These are phyloP conservation scores for Limnephilus auricula DNA, from an alignment of 2,888 invertebrate species.

Conservation along the genomic window DNA sequence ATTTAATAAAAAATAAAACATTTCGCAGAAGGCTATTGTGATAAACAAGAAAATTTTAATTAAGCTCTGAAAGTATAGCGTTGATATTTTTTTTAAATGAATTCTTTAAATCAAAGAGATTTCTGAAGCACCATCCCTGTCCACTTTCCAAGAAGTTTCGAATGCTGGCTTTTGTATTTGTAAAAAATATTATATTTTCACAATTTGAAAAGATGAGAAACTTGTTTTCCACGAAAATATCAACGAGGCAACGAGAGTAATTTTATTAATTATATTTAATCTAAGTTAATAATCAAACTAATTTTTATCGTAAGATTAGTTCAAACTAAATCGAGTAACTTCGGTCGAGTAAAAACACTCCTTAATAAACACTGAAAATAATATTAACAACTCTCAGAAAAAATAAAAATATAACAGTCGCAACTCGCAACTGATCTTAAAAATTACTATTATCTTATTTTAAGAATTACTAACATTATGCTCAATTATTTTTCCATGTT, in stretches of 20 bases:
- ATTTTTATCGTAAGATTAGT: background rate
- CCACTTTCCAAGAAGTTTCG: background rate
- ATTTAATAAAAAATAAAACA: background rate
- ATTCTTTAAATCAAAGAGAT: background rate
- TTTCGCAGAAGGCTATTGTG: background rate
- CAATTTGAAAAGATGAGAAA: no score
- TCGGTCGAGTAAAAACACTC: no score
- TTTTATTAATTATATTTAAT: background rate
- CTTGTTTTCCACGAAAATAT: no score
- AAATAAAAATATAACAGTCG: no score
- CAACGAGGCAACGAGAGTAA: background rate
- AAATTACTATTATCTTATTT: no score
- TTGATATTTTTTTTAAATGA: background rate
- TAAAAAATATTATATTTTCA: no score
- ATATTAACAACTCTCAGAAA: no score
- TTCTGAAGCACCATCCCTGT: background rate
- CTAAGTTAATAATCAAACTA: background rate
- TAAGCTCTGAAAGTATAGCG: background rate
- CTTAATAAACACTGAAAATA: no score
- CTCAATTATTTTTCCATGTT: no score
- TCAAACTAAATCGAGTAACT: no score
- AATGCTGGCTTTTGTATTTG: background rate
- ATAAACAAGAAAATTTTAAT: background rate
- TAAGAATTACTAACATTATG: no score
- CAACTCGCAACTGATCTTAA: no score